Percentiles rank a stretch among this genome's conserved stretches.
Evolutionary conservation across 2,888 invertebrate genomes (phyloP).

Genomic region (Melolontha melolontha): DNA sequence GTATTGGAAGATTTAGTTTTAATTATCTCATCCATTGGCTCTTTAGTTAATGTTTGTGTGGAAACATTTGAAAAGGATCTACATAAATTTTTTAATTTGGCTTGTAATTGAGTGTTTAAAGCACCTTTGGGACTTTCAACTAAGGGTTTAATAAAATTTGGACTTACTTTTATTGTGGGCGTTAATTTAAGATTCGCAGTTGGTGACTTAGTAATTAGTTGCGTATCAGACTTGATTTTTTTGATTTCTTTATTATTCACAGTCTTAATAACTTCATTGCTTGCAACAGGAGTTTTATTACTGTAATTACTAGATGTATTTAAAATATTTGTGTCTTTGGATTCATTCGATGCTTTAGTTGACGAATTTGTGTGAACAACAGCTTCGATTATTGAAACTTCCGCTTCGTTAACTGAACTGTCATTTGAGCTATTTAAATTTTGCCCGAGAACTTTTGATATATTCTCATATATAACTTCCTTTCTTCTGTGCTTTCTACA

Average conservation of each 20-base stretch:
- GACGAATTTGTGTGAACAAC: slow-evolving; percentile 54
- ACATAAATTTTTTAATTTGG: slow-evolving; percentile 56
- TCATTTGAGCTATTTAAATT: slow-evolving; percentile 53
- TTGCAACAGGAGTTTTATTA: background rate
- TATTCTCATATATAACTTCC: slow-evolving; percentile 57
- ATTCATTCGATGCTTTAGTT: slow-evolving; percentile 9
- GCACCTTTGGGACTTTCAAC: slow-evolving; percentile 61
- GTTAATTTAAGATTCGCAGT: slow-evolving; percentile 59
- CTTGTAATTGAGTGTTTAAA: slow-evolving; percentile 60
- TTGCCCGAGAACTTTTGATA: slow-evolving; percentile 44
- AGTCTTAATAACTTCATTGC: background rate
- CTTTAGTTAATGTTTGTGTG: slow-evolving; percentile 19
- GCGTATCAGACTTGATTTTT: background rate
- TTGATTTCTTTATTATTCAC: slow-evolving; percentile 18
- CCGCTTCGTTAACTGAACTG: slow-evolving; percentile 51
- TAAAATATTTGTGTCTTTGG: too few species aligned
- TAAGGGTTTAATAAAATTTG: slow-evolving; percentile 67
- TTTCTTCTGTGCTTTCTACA: slow-evolving; percentile 55
- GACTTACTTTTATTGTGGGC: slow-evolving; percentile 70
- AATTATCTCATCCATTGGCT: slow-evolving; percentile 2
- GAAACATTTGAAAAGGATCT: slow-evolving; percentile 32
- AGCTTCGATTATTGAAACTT: slow-evolving; percentile 57
- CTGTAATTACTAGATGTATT: too few species aligned
- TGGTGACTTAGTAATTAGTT: slow-evolving; percentile 34
- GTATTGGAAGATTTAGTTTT: slow-evolving; percentile 4